Conservation (phyloP, 2,888 invertebrate species). For the Meiosimyza decipiens region DNA sequence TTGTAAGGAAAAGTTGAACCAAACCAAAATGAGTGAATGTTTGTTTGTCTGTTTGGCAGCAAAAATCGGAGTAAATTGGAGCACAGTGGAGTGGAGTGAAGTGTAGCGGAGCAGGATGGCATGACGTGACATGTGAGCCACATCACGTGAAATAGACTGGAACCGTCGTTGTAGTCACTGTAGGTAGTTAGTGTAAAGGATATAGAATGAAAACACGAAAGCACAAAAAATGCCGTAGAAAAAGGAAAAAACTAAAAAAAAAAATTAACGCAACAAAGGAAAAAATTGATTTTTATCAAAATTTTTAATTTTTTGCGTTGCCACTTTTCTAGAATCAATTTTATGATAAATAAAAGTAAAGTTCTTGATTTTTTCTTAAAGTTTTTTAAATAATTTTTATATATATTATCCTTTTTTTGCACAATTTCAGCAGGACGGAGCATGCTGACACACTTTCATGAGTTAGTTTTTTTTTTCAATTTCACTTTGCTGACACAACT, state of each 20-base stretch:
- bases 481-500: slow-evolving; percentile 38
- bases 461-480: slow-evolving; percentile 34
- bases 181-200: no score
- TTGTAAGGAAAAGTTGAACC: no score
- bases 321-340: background rate
- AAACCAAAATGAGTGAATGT: no score
- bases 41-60: no score
- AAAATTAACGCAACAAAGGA: background rate
- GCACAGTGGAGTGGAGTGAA: no score
- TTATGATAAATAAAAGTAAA: no score
- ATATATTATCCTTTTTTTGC: background rate
- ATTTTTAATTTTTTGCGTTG: background rate
- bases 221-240: no score
- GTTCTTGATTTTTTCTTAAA: background rate
- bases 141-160: slow-evolving; percentile 26
- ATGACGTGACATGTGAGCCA: slow-evolving; percentile 23
- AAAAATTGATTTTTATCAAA: slow-evolving; percentile 32
- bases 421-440: background rate
- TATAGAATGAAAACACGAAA: background rate
- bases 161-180: background rate
- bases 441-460: slow-evolving; percentile 26
- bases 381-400: background rate
- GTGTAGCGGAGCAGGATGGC: background rate
- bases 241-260: background rate
- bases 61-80: no score